Percentiles rank a stretch among this genome's conserved stretches.
phyloP scores from a whole-genome alignment of 1,140 invertebrate species.

The Nylanderia fulva region DNA sequence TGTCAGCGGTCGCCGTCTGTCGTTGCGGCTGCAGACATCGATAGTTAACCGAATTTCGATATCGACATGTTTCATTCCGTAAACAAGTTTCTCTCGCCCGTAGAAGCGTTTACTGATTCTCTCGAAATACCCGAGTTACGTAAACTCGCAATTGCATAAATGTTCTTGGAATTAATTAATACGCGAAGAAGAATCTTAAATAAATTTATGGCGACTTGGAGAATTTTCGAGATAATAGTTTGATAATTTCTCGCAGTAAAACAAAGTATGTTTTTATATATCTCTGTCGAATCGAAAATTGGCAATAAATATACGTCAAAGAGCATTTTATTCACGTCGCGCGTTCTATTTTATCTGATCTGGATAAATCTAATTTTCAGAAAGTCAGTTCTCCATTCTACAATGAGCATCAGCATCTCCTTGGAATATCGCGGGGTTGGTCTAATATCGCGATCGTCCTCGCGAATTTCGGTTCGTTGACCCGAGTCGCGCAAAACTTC shows the following conservation, averaged over 20 bases:
- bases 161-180: background rate
- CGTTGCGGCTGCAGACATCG: constrained; percentile 64
- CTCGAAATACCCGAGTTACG: background rate
- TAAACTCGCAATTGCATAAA: background rate
- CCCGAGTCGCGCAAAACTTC: background rate
- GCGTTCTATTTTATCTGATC: background rate
- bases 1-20: constrained; percentile 63
- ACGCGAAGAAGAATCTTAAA: background rate
- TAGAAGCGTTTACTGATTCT: background rate
- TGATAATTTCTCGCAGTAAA: background rate
- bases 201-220: background rate
- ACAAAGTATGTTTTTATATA: background rate
- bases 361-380: background rate
- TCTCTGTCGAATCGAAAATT: background rate
- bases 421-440: background rate
- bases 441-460: constrained; percentile 8
- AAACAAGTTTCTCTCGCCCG: constrained; percentile 10
- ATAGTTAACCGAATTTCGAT: constrained; percentile 73
- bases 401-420: constrained; percentile 4
- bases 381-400: background rate
- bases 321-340: background rate
- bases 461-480: constrained; percentile 8
- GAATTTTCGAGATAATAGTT: background rate
- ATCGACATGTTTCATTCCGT: constrained; percentile 68
- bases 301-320: background rate